phyloP scores from a whole-genome alignment of 2,888 invertebrate genomes.

The Altica lythri region DNA sequence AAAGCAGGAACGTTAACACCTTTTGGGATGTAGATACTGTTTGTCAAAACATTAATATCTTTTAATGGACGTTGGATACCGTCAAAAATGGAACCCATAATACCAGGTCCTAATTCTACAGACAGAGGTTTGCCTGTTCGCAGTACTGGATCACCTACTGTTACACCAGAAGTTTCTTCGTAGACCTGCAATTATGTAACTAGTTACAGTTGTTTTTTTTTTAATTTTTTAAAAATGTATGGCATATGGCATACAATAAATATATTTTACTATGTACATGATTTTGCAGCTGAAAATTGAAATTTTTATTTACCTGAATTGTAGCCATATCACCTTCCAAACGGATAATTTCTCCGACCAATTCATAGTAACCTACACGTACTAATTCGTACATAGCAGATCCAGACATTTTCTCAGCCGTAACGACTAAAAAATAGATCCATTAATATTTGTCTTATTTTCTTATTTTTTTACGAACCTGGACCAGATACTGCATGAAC shows the following conservation, averaged over 20 bases:
- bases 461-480: constrained; percentile 62
- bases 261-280: too few relatives aligned
- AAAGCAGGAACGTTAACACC: constrained; percentile 95
- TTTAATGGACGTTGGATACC: constrained; percentile 99
- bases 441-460: not conserved
- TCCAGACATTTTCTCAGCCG: constrained; percentile 98
- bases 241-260: too few relatives aligned
- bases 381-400: constrained; percentile 99
- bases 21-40: constrained; percentile 99
- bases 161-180: constrained; percentile 96
- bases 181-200: constrained; percentile 81
- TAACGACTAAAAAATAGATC: constrained; percentile 78
- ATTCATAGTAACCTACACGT: constrained; percentile 95
- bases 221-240: too few relatives aligned
- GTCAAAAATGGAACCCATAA: constrained; percentile 99
- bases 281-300: too few relatives aligned
- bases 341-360: constrained; percentile 99
- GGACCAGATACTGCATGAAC: constrained; percentile 98
- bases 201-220: too few relatives aligned
- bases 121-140: constrained; percentile 98
- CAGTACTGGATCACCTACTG: constrained; percentile 98
- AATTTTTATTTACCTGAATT: constrained; percentile 97
- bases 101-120: constrained; percentile 98
- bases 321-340: constrained; percentile 99
- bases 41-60: constrained; percentile 91